Conservation (phyloP, 2,113 vertebrate species). For the Anoura caudifer region DNA sequence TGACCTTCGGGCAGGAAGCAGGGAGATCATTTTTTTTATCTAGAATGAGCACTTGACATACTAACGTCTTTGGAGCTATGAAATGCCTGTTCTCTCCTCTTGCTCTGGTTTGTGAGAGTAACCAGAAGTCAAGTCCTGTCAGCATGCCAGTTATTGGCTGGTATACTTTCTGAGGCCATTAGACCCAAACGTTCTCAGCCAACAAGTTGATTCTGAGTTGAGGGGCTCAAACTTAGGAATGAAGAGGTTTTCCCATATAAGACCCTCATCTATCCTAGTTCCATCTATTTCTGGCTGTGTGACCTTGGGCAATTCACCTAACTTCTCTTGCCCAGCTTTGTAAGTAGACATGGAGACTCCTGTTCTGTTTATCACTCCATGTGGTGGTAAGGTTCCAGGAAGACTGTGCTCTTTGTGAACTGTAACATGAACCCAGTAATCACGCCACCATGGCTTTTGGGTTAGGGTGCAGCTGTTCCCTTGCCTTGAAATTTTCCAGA, state of each 20-base stretch:
- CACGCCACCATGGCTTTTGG: background rate
- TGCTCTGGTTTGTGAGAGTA: background rate
- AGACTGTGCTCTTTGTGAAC: background rate
- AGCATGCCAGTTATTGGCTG: background rate
- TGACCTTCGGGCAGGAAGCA: background rate
- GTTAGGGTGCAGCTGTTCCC: background rate
- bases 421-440: background rate
- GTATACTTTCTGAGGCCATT: background rate
- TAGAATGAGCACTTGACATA: background rate
- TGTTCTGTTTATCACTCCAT: background rate
- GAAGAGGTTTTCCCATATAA: background rate
- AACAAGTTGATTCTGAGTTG: background rate
- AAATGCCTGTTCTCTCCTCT: background rate
- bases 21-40: background rate
- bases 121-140: background rate
- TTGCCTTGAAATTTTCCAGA: conserved; percentile 32
- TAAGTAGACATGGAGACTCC: background rate
- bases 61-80: background rate
- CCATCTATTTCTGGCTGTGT: background rate
- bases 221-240: background rate
- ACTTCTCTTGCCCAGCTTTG: background rate
- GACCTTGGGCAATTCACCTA: background rate
- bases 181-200: background rate
- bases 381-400: background rate
- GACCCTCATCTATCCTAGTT: background rate